Base-by-base conservation (phyloP, 2,888 invertebrate genomes). In the Apomyelois bistriatella region DNA sequence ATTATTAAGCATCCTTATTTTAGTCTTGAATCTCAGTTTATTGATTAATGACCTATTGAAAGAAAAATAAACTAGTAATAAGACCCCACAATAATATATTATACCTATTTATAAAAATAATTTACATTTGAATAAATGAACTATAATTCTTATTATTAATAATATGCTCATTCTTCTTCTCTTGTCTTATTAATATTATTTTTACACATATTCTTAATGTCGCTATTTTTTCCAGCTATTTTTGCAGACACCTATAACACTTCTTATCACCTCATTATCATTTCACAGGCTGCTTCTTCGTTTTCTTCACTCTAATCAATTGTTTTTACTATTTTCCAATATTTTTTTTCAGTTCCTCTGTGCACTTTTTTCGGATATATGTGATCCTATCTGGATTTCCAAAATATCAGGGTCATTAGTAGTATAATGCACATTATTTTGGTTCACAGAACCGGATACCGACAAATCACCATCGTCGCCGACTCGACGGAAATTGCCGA, bases 401-500 rank as follows among this genome's bases (percentile, higher is more conserved):
- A 22, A 53, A 50, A 42, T 37, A 40, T 37, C 15, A 59, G 55
- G 53, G 57, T 54, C 57, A 60, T 61, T 64, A 60, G 62, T 72
- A 65, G 74, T 74, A 72, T 76, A 75, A 79, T 72, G 66, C 75
- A 74, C 71, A 66, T 79, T 82, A 60, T 84, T 86, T 85, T 83
- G 77, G 71, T 87, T 83, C 84, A 72, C 95, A 96, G 96, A 96
- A 91, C 93, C 94, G 70, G 96, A 96, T 83, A 92, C 93, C 79
- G 96, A 96, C 89, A 96, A 96, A 93, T 93, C 95, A 74, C 96
- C 96, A 77, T 94, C 96, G 68, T 96, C 96, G 78, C 96, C 97
- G 76, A 96, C 97, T 68, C 93, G 97, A 92, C 94, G 97, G 93
- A 97, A 97, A 94, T 93, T 98, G 91, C 97, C 97, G 88, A 97